phyloP scores from a whole-genome alignment of 1,140 invertebrate genomes.

The Teleogryllus occipitalis region DNA sequence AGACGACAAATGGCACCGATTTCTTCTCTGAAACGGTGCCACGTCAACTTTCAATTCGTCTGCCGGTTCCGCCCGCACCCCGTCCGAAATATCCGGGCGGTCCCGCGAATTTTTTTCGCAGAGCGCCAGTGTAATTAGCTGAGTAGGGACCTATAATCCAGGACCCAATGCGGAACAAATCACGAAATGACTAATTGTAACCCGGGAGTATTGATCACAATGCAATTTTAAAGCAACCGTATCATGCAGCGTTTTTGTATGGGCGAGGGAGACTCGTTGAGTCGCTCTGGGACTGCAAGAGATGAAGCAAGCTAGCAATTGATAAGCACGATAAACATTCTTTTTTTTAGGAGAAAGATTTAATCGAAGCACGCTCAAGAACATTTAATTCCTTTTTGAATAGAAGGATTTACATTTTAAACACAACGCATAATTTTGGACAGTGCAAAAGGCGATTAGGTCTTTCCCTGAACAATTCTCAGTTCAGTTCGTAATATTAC shows the following conservation, averaged over 20 bases:
- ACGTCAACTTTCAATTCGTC: background rate
- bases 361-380: too few relatives aligned
- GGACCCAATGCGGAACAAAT: conserved; percentile 3
- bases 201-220: conserved; percentile 3
- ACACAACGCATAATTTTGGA: too few relatives aligned
- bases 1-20: background rate
- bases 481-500: too few relatives aligned
- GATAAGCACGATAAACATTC: too few relatives aligned
- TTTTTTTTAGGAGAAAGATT: too few relatives aligned
- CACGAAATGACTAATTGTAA: conserved; percentile 5
- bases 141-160: background rate
- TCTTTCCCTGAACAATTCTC: too few relatives aligned
- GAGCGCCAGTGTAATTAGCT: background rate
- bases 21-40: background rate
- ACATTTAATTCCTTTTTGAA: too few relatives aligned
- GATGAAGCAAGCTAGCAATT: too few relatives aligned
- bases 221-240: background rate
- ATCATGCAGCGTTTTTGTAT: background rate
- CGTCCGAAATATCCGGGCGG: background rate
- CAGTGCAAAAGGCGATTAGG: too few relatives aligned
- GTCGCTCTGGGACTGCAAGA: background rate
- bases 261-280: background rate
- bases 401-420: too few relatives aligned
- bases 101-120: background rate
- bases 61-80: background rate